Evolutionary conservation across 2,888 invertebrate species (phyloP), one percentile per base, ranked within the genome.

Genomic region (Erannis defoliaria): DNA sequence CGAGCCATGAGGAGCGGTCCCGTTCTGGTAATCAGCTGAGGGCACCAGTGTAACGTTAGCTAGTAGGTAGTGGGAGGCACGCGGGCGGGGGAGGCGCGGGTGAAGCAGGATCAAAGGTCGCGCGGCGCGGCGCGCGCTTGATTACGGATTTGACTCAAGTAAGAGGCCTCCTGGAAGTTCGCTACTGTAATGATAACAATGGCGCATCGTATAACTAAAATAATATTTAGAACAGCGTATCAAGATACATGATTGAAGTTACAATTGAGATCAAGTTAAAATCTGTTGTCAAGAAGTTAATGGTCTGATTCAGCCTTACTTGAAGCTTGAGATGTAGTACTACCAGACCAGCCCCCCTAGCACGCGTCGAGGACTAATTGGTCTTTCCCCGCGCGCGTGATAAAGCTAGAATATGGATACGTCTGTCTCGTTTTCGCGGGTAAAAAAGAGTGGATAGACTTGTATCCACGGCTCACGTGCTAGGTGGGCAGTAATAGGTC

Each of bases 31-130:
- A 84, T 82, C 77, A 81, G 81, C 82, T 79, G 80, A 80, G 78
- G 73, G 75, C 78, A 79, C 72, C 72, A 76, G 80, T 77, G 76
- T 76, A 79, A 80, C 78, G 78, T 84, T 82, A 73, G 74, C 73
- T 68, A 66, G 70, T 51, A 58, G 63, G 66, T 66, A 62, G 71
- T 66, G 67, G 55, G 55, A 55, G 53, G 66, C 64, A 70, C 62
- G 67, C 63, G 60, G 45, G 64, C 50, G 56, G 69, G 64, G 67
- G 61, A 56, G 67, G 49, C 67, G 62, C 64, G 68, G 70, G 59
- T 46, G 59, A 74, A 74, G 74, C 77, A 78, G 78, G 83, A 77
- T 77, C 83, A 84, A 72, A 78, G 86, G 86, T 85, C 85, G 78
- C 73, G 75, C 73, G 73, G 73, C 73, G 77, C 78, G 75, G 73